Base-by-base conservation (phyloP, 2,888 invertebrate species). In the Serrognathus titanus region DNA sequence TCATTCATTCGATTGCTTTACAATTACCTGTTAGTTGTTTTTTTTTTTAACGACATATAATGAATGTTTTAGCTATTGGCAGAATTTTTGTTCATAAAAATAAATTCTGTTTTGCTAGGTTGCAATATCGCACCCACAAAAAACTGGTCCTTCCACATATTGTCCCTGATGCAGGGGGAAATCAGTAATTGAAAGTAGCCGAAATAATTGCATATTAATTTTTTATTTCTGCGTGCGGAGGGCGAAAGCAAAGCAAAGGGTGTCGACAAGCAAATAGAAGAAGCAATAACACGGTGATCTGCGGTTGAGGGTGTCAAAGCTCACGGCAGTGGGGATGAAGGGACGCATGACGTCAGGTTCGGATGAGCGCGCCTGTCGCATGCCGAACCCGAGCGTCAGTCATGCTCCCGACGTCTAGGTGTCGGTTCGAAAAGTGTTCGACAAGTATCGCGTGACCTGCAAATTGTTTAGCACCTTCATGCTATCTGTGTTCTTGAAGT, bases 261-360 rank as follows among this genome's bases (percentile, higher is more conserved):
- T 73, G 76, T 70, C 74, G 75, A 74, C 75, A 73, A 72, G 73
- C 72, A 72, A 74, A 74, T 71, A 75, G 75, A 74, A 73, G 74
- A 75, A 73, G 76, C 74, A 75, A 75, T 76, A 76, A 75, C 76
- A 75, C 67, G 73, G 71, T 73, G 75, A 76, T 76, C 75, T 73
- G 75, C 70, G 75, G 75, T 73, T 72, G 71, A 72, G 74, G 74
- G 76, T 76, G 76, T 74, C 75, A 76, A 75, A 78, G 71, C 71
- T 72, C 68, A 69, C 67, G 53, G 67, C 65, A 65, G 75, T 67
- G 72, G 75, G 72, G 74, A 73, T 69, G 70, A 67, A 71, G 66
- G 62, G 68, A 69, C 69, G 68, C 67, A 71, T 76, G 74, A 76
- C 76, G 76, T 75, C 76, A 75, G 66, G 55, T 62, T 66, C 61